Evolutionary conservation across 2,113 vertebrate genomes (phyloP), one percentile per base, ranked within the genome.

Genomic region (Oncorhynchus clarkii): DNA sequence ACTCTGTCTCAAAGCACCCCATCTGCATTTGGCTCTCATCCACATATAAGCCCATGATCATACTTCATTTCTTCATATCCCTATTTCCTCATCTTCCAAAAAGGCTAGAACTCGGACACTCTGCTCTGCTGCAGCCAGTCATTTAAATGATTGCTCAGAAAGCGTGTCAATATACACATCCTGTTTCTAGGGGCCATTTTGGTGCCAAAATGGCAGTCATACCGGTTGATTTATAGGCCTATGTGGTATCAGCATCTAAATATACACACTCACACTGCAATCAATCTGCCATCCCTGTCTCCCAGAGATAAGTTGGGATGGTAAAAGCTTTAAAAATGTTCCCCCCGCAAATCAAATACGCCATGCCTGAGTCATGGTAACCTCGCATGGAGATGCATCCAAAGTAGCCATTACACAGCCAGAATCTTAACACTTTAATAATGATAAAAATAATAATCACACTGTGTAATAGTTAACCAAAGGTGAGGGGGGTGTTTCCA

Each of bases 101-200:
- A 54, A 18, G 51, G 13, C 16, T 54, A 45, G 39, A 45, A 12
- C 39, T 45, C 9, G 2, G 14, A 54, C 14, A 54, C 51, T 18
- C 12, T 54, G 51, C 51, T 54, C 51, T 16, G 3, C 62, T 73
- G 72, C 51, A 74, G 78, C 29, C 67, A 72, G 48, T 31, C 4
- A 68, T 68, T 59, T 73, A 73, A 79, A 78, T 74, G 0, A 77
- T 51, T 82, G 64, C 73, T 62, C n/a, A 24, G 26, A 78, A 85
- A 85, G 9, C 51, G 73, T 83, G 78, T 78, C 71, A 76, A 78
- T 85, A 75, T 83, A 78, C 71, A 81, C 78, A 83, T 88, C 73
- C 66, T 77, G 88, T 82, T 85, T 83, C 78, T 78, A 64, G 68
- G 59, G 78, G 70, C 57, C 39, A 18, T 71, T 67, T 67, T 22